Conservation (phyloP, 2,888 invertebrate genomes). For the Coleophora deauratella region DNA sequence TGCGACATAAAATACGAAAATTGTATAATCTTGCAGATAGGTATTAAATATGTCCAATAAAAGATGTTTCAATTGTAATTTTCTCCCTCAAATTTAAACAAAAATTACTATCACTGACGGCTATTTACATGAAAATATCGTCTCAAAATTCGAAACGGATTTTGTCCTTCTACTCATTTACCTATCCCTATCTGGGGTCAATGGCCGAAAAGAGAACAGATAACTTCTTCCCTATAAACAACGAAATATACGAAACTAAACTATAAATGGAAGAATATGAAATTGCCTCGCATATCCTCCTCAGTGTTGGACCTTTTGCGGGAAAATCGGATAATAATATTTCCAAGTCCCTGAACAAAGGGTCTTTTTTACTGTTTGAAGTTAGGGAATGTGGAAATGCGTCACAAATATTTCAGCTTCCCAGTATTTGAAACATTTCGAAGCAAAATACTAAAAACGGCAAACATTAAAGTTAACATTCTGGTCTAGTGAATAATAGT, state of each 20-base stretch:
- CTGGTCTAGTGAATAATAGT: no score
- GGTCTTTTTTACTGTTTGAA: conserved; percentile 38
- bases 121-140: conserved; percentile 41
- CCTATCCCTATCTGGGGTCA: conserved; percentile 12
- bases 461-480: no score
- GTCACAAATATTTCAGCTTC: no score
- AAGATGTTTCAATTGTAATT: no score
- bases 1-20: no score
- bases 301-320: conserved; percentile 42
- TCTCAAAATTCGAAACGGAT: conserved; percentile 29
- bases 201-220: conserved; percentile 34
- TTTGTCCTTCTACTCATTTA: conserved; percentile 4
- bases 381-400: conserved; percentile 36
- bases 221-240: conserved; percentile 45
- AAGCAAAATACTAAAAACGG: no score
- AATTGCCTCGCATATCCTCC: conserved; percentile 36
- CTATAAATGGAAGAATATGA: conserved; percentile 15
- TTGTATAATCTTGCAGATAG: no score
- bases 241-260: conserved; percentile 38
- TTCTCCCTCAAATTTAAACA: no score
- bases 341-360: conserved; percentile 59
- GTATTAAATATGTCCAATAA: no score
- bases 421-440: no score
- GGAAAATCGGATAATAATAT: conserved; percentile 57
- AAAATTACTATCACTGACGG: conserved; percentile 1